Conservation (phyloP, 2,888 invertebrate genomes). For the Hyppa rectilinea region DNA sequence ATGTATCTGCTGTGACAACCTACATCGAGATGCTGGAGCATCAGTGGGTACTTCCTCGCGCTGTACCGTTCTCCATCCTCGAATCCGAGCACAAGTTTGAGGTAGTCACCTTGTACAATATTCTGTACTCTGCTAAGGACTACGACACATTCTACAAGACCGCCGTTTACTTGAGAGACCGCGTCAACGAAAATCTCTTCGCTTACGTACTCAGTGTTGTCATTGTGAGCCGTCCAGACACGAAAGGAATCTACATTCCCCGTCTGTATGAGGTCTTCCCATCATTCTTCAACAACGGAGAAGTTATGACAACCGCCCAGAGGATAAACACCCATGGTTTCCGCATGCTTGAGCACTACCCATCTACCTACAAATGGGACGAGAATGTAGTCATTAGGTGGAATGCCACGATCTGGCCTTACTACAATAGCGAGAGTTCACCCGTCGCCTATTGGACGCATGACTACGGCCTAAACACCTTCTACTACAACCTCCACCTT, state of each 20-base stretch:
- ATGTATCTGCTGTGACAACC: constrained; percentile 89
- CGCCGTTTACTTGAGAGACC: constrained; percentile 92
- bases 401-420: constrained; percentile 91
- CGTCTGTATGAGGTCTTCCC: constrained; percentile 94
- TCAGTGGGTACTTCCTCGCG: constrained; percentile 89
- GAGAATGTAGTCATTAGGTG: constrained; percentile 90
- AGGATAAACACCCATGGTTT: constrained; percentile 88
- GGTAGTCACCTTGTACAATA: constrained; percentile 92
- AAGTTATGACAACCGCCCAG: constrained; percentile 92
- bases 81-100: constrained; percentile 91
- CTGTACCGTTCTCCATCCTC: constrained; percentile 91
- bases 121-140: constrained; percentile 93
- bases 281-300: constrained; percentile 92
- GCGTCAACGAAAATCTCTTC: constrained; percentile 93
- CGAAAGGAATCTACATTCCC: constrained; percentile 92
- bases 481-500: constrained; percentile 91
- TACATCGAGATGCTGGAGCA: constrained; percentile 89
- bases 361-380: constrained; percentile 81
- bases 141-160: constrained; percentile 93
- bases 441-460: constrained; percentile 93
- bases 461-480: constrained; percentile 92
- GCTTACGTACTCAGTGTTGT: constrained; percentile 92
- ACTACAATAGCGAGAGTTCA: constrained; percentile 90
- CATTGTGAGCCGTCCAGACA: constrained; percentile 92
- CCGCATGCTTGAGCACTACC: constrained; percentile 76